These are phyloP conservation scores for Hylia prasina DNA, from an alignment of 2,113 vertebrate genomes.

Conservation along the genomic window DNA sequence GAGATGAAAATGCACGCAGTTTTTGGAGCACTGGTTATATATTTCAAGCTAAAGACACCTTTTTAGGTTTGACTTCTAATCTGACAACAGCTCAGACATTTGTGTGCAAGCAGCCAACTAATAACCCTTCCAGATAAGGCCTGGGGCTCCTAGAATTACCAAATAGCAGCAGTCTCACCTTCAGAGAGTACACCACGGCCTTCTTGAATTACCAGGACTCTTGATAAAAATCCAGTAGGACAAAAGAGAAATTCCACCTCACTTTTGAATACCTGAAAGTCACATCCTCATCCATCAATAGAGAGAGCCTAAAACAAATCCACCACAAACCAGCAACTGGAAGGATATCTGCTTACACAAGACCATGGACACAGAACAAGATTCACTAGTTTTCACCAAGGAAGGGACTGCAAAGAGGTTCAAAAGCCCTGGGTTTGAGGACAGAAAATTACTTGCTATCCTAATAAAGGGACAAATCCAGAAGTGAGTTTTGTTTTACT, in stretches of 20 bases:
- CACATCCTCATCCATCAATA: background rate
- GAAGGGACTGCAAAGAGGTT: background rate
- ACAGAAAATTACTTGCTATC: background rate
- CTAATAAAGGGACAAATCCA: background rate
- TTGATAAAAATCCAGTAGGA: constrained; percentile 57
- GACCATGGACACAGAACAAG: background rate
- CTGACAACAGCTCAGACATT: background rate
- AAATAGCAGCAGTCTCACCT: background rate
- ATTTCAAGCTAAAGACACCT: background rate
- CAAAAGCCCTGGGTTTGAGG: background rate
- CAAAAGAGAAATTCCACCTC: constrained; percentile 62
- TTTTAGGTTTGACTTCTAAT: background rate
- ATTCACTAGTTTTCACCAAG: background rate
- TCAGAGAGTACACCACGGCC: background rate
- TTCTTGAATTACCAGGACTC: constrained; percentile 52
- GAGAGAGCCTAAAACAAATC: background rate
- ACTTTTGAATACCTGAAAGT: background rate
- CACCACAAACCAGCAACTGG: background rate
- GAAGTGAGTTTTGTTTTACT: background rate
- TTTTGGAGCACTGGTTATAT: background rate
- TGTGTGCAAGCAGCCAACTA: constrained; percentile 2
- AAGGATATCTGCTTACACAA: background rate
- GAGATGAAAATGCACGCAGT: rapidly evolving
- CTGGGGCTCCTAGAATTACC: constrained; percentile 48
- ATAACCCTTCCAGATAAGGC: constrained; percentile 42